Conservation (phyloP, 2,113 vertebrate genomes). For the Oreochromis spilurus region DNA sequence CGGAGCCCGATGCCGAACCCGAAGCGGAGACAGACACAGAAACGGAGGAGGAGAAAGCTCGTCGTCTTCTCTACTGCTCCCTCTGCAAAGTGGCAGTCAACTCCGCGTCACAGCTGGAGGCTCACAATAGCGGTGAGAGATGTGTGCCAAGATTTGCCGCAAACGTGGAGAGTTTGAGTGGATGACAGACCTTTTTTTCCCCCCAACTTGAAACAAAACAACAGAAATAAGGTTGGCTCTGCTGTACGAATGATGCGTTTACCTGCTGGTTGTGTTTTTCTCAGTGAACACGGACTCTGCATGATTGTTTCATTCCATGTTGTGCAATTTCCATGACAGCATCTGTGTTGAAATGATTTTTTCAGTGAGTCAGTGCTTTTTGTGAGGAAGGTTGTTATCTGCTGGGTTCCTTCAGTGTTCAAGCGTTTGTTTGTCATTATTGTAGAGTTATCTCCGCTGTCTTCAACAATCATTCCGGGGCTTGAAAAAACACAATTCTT, state of each 20-base stretch:
- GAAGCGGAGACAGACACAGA: constrained; percentile 76
- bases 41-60: constrained; percentile 94
- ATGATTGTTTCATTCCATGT: background rate
- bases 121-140: constrained; percentile 92
- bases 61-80: constrained; percentile 93
- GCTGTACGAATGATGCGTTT: background rate
- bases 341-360: background rate
- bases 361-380: background rate
- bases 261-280: background rate
- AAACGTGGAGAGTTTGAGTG: background rate
- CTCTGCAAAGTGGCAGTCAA: constrained; percentile 98
- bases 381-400: background rate
- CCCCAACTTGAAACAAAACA: background rate
- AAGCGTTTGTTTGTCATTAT: background rate
- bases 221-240: background rate
- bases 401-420: background rate
- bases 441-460: background rate
- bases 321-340: background rate
- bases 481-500: background rate
- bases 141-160: background rate
- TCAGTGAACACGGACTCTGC: background rate
- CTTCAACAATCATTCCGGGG: background rate
- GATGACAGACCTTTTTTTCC: accelerated
- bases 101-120: constrained; percentile 95
- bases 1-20: constrained; percentile 17